Percentiles rank a stretch among this genome's conserved stretches.
Evolutionary conservation across 2,113 vertebrate species (phyloP).

Genomic region (Saguinus midas): DNA sequence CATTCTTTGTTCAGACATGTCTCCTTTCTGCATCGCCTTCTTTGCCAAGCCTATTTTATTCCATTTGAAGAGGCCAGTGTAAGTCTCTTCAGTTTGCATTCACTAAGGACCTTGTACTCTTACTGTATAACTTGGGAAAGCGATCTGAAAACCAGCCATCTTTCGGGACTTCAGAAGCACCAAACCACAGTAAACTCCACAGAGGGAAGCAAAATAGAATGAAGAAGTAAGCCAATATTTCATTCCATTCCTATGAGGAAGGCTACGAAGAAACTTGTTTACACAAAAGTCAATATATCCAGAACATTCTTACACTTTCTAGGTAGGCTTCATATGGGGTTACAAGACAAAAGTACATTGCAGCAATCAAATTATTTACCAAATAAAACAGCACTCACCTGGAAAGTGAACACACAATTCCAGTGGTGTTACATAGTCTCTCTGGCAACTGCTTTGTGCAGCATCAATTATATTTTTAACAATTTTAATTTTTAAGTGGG

Average conservation of each 20-base stretch:
- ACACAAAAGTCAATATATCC: constrained; percentile 51
- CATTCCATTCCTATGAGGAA: constrained; percentile 30
- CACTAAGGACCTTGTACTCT: constrained; percentile 29
- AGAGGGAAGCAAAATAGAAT: constrained; percentile 10
- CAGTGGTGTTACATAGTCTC: background rate
- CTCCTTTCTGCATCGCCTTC: background rate
- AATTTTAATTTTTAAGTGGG: constrained; percentile 71
- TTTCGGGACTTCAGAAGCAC: constrained; percentile 20
- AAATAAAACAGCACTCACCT: constrained; percentile 47
- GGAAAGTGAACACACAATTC: background rate
- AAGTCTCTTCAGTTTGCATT: constrained; percentile 25
- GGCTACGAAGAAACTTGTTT: constrained; percentile 40
- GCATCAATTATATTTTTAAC: constrained; percentile 66
- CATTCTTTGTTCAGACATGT: constrained; percentile 54
- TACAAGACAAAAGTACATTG: constrained; percentile 42
- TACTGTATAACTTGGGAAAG: constrained; percentile 43
- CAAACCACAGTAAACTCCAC: constrained; percentile 39
- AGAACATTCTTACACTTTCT: constrained; percentile 54
- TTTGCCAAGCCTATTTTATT: constrained; percentile 43
- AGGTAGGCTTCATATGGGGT: constrained; percentile 27
- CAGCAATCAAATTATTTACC: constrained; percentile 45
- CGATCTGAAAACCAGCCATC: constrained; percentile 59
- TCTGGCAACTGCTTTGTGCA: background rate
- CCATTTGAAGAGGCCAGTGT: constrained; percentile 63
- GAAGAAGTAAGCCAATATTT: constrained; percentile 1